Evolutionary conservation across 2,113 vertebrate genomes (phyloP).

Genomic region (Lophura nycthemera): DNA sequence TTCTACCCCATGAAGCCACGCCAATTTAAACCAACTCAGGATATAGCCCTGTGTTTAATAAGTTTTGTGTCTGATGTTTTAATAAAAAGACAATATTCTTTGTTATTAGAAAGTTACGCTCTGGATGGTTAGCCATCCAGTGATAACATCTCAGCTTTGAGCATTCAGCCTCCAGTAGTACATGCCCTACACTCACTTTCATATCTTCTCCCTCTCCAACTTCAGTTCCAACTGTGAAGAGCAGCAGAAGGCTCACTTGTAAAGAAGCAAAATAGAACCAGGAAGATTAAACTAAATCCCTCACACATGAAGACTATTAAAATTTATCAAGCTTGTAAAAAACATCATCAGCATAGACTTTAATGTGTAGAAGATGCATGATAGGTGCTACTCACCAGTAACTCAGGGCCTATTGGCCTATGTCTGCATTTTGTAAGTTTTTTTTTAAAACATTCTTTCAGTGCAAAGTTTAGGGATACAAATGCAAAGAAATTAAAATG

Average conservation of each 20-base stretch:
- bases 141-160: background rate
- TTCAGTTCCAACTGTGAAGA: background rate
- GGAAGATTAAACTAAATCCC: background rate
- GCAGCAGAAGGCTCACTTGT: background rate
- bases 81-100: background rate
- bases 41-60: background rate
- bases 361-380: background rate
- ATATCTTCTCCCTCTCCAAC: background rate
- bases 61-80: slow-evolving; percentile 7
- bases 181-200: background rate
- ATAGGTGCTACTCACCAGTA: background rate
- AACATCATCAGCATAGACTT: background rate
- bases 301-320: background rate
- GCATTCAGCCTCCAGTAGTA: background rate
- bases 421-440: background rate
- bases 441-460: background rate
- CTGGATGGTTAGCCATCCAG: background rate
- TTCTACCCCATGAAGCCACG: background rate
- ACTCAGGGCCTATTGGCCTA: background rate
- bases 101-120: background rate
- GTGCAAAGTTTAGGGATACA: background rate
- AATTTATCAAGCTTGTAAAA: background rate
- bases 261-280: background rate
- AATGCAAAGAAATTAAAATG: background rate
- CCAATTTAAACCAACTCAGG: slow-evolving; percentile 24